Evolutionary conservation across 2,888 invertebrate genomes (phyloP).

Genomic region (Campoletis raptor): DNA sequence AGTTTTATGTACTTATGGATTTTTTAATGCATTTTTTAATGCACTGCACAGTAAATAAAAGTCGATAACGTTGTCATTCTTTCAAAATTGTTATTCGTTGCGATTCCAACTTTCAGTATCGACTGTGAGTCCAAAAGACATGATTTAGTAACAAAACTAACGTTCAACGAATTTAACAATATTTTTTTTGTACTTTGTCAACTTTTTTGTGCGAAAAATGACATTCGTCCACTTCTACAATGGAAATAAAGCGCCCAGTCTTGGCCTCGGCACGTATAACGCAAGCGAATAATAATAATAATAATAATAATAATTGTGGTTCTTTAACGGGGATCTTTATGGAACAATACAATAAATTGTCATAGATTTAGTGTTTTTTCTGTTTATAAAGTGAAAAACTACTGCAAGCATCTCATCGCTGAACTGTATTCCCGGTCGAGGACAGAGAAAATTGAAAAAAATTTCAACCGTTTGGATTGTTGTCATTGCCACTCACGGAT

Average conservation of each 20-base stretch:
- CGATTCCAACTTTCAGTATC: constrained; percentile 15
- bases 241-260: background rate
- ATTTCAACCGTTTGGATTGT: too few relatives aligned
- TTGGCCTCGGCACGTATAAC: background rate
- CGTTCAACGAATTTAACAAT: background rate
- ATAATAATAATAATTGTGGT: background rate
- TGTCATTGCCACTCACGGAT: too few relatives aligned
- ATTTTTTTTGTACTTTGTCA: too few relatives aligned
- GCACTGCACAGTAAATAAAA: background rate
- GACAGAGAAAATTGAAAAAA: too few relatives aligned
- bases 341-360: too few relatives aligned
- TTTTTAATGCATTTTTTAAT: background rate
- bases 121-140: background rate
- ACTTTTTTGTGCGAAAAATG: background rate
- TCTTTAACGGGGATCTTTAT: too few relatives aligned
- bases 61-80: background rate
- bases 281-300: background rate
- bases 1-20: background rate
- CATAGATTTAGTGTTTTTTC: too few relatives aligned
- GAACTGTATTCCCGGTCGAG: too few relatives aligned
- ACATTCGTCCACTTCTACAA: background rate
- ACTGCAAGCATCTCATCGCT: too few relatives aligned
- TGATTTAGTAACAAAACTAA: background rate
- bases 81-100: background rate
- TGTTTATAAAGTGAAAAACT: too few relatives aligned